Conservation (phyloP, 2,113 vertebrate genomes). For the Pteronura brasiliensis region DNA sequence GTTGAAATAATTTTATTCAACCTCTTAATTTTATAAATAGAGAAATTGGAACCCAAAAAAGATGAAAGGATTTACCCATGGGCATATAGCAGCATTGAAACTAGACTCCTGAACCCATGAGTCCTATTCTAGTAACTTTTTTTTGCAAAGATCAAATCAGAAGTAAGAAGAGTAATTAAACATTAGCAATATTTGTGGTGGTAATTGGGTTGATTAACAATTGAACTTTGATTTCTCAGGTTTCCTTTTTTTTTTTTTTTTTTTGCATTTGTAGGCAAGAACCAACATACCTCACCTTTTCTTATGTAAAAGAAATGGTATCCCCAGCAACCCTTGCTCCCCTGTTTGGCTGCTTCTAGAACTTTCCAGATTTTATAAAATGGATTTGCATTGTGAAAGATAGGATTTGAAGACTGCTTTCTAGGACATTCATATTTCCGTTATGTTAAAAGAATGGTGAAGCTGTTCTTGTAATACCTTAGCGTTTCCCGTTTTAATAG, state of each 20-base stretch:
- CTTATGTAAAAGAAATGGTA: background rate
- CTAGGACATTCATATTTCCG: constrained; percentile 29
- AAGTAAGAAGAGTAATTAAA: background rate
- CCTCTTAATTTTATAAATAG: background rate
- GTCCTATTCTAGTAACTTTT: background rate
- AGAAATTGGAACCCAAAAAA: background rate
- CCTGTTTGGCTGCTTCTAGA: background rate
- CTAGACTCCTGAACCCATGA: fast-evolving
- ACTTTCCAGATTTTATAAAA: constrained; percentile 35
- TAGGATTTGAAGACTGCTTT: constrained; percentile 36
- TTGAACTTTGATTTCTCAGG: background rate
- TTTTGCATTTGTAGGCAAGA: background rate
- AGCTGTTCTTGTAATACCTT: background rate
- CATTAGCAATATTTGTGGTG: background rate
- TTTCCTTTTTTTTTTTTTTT: background rate
- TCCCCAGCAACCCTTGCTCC: background rate
- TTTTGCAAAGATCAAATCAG: background rate
- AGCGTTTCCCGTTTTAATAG: background rate
- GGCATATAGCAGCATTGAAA: background rate
- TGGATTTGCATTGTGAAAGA: constrained; percentile 51
- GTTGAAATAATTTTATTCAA: background rate
- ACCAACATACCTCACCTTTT: background rate
- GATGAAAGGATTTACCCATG: background rate
- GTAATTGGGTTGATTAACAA: background rate
- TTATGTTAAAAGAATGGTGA: background rate